These are phyloP conservation scores for Pedicia rivosa DNA, from an alignment of 2,888 invertebrate species.

Conservation along the genomic window DNA sequence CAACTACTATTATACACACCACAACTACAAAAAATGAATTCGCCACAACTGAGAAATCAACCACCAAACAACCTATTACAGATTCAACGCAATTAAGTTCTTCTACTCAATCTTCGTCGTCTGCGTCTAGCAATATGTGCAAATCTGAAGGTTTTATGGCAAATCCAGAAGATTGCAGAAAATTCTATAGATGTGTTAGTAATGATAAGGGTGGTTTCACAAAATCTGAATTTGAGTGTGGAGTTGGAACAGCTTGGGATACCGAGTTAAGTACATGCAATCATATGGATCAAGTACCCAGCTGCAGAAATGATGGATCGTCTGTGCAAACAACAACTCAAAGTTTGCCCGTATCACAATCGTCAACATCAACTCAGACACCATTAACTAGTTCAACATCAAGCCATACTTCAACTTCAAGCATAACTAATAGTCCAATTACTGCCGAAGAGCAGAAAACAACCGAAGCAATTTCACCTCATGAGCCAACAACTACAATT, in stretches of 20 bases:
- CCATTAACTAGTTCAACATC: conserved; percentile 6
- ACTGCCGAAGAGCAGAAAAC: background rate
- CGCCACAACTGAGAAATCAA: conserved; percentile 16
- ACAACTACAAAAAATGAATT: too few species aligned
- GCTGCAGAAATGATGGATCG: conserved; percentile 1
- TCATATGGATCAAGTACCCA: conserved; percentile 10
- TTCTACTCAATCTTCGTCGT: background rate
- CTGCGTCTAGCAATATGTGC: conserved; percentile 20
- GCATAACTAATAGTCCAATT: background rate
- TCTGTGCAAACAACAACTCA: conserved; percentile 7
- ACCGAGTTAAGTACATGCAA: conserved; percentile 31
- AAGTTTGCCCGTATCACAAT: conserved; percentile 8
- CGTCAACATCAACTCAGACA: conserved; percentile 7
- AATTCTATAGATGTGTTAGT: conserved; percentile 34
- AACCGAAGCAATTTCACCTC: conserved; percentile 8
- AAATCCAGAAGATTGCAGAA: conserved; percentile 30
- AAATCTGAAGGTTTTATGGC: conserved; percentile 21
- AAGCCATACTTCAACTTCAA: conserved; percentile 3
- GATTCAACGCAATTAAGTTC: too few species aligned
- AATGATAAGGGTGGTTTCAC: conserved; percentile 25
- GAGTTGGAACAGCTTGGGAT: conserved; percentile 35
- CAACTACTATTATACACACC: too few species aligned
- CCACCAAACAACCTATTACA: conserved; percentile 14
- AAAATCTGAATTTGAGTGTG: conserved; percentile 32
- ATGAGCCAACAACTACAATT: conserved; percentile 6